Evolutionary conservation across 1,140 invertebrate species (phyloP).

Genomic region (Euborellia annulipes): DNA sequence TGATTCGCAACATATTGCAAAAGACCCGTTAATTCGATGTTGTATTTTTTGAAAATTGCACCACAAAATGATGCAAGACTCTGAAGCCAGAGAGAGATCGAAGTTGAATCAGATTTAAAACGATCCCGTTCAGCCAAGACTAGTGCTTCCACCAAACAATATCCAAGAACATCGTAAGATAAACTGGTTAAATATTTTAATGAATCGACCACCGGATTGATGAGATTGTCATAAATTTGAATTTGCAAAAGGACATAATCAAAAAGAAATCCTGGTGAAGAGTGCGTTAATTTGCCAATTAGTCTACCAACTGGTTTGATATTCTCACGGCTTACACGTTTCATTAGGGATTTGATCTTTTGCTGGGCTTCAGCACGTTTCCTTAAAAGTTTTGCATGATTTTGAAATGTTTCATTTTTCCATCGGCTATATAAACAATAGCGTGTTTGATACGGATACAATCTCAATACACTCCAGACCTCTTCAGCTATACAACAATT

Average conservation of each 20-base stretch:
- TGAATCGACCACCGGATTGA: conserved; percentile 89
- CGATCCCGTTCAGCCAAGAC: conserved; percentile 54
- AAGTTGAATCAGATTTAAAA: conserved; percentile 82
- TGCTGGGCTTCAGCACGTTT: conserved; percentile 74
- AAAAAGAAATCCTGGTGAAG: conserved; percentile 85
- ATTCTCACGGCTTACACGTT: conserved; percentile 95
- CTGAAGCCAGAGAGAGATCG: conserved; percentile 86
- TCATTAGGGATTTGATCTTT: conserved; percentile 92
- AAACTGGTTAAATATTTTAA: conserved; percentile 91
- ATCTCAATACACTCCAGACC: conserved; percentile 80
- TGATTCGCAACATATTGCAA: conserved; percentile 96
- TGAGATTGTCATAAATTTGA: conserved; percentile 95
- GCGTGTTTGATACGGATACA: conserved; percentile 82
- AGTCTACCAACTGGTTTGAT: conserved; percentile 90
- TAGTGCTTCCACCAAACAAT: conserved; percentile 87
- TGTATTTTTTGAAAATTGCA: conserved; percentile 93
- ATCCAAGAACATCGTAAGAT: conserved; percentile 92
- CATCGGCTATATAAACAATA: conserved; percentile 86
- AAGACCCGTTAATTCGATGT: conserved; percentile 85
- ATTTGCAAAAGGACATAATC: conserved; percentile 92
- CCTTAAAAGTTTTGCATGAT: conserved; percentile 67
- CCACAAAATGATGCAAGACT: conserved; percentile 89
- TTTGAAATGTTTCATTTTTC: conserved; percentile 76
- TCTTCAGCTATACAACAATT: conserved; percentile 95
- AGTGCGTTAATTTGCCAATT: conserved; percentile 93